Base-by-base conservation (phyloP, 2,888 invertebrate genomes). In the Chrysolina americana region DNA sequence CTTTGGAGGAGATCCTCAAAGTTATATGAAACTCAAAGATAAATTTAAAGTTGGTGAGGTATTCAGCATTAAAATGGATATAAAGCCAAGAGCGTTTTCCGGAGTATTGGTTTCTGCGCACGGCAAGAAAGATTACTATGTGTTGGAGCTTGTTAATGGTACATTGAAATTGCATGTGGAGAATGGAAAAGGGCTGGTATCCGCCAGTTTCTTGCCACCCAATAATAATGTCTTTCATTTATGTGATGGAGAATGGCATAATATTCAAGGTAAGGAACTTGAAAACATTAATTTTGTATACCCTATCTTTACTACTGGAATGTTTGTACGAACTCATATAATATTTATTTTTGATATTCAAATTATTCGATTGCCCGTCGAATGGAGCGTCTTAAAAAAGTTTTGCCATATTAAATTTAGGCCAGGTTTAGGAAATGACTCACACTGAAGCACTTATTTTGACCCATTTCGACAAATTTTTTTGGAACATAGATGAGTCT, bases 221-320 rank as follows among this genome's bases (percentile, higher is more conserved):
- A 91, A 92, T 66, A 78, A 80, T 28, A 91, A 91, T 75, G 76
- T 68, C 4, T 92, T 93, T 81, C 89, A 90, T 74, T 91, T 98
- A 76, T 99, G 99, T 86, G 97, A 99, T 87, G 98, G 99, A 65
- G 91, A 95, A 71, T 99, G 98, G 98, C 98, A 99, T 85, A 93
- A 91, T 73, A 95, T 98, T 82, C 91, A 92, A 88, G 93, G 94
- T 94, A 86, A 87, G 73, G 74, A 68, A 90, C 48, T 17, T 0
- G 28, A 5, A 3, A 36, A 36, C 10, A 17, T 17, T 48, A 1
- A 48, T 48, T 48, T 48, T 48, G 48, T 2, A 48, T 15, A 28
- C 28, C 36, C 3, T 36, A 4, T 36, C 36, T 0, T 28, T 5
- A 28, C 28, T 28, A 28, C 5, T 28, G 2, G 28, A 28, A 5